These are phyloP conservation scores for Harpalus rufipes DNA, from an alignment of 2,888 invertebrate species.

Conservation along the genomic window DNA sequence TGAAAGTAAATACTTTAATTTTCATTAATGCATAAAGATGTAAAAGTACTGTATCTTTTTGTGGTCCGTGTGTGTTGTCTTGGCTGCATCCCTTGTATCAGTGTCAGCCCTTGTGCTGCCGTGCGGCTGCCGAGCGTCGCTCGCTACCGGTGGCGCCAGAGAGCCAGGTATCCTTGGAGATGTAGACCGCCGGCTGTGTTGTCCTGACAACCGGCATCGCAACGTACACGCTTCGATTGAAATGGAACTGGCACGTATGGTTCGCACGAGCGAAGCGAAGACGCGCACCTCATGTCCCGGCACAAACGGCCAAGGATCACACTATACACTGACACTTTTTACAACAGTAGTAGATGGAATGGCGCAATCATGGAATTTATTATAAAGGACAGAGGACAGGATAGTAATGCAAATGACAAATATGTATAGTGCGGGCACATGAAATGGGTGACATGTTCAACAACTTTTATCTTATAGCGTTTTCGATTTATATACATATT, in stretches of 20 bases:
- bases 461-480: too few species aligned
- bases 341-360: too few species aligned
- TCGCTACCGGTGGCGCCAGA: slow-evolving; percentile 80
- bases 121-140: slow-evolving; percentile 77
- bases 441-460: too few species aligned
- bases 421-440: too few species aligned
- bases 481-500: too few species aligned
- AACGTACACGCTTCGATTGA: slow-evolving; percentile 69
- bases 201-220: slow-evolving; percentile 79
- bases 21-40: too few species aligned
- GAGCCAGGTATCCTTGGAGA: slow-evolving; percentile 80
- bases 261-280: slow-evolving; percentile 25
- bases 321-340: too few species aligned
- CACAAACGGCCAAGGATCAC: slow-evolving; percentile 3
- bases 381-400: too few species aligned
- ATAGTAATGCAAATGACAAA: too few species aligned
- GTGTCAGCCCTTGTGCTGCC: slow-evolving; percentile 71
- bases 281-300: background rate
- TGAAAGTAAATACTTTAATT: too few species aligned
- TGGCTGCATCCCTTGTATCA: too few species aligned
- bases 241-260: slow-evolving; percentile 63
- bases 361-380: too few species aligned
- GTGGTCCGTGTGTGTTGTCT: slow-evolving; percentile 12
- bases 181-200: slow-evolving; percentile 77
- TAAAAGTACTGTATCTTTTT: background rate